Base-by-base conservation (phyloP, 2,888 invertebrate species). In the Suillia variegata region DNA sequence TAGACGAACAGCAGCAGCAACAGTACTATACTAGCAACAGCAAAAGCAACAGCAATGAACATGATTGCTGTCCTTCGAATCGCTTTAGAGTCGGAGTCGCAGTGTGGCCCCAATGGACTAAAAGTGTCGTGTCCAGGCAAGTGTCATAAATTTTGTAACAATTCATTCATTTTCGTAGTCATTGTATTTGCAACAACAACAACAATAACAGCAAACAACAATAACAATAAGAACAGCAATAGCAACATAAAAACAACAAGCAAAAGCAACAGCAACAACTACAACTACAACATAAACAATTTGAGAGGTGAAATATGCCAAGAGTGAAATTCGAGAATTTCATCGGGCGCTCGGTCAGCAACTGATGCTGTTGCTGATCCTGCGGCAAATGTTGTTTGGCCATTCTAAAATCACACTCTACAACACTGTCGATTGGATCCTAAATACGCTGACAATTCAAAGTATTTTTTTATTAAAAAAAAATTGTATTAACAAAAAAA, bases 91-190 rank as follows among this genome's bases (percentile, higher is more conserved):
- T n/a, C n/a, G n/a, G n/a, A n/a, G n/a, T n/a, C n/a, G 26, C 26
- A 26, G 26, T 10, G 10, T 6, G 38, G 6, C 38, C 38, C 38
- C n/a, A 10, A 10, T 5, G 38, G 10, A 38, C 15, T 4, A 38
- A 10, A 38, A 38, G 38, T 45, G 45, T 45, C 45, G 8, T 45
- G 45, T 45, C 45, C 45, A 17, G 20, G 45, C 45, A 45, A 45
- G 20, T 45, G 45, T 45, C 45, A 45, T 45, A 45, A 45, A 45
- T 45, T 45, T 45, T 45, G 45, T 4, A 45, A 45, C 20, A 45
- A 18, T 45, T 45, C 45, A 45, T 45, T 45, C 45, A 45, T 45
- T 45, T 20, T 5, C 45, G 20, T 45, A 18, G 45, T 8, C 45
- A 45, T 45, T 18, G 45, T 45, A 13, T 45, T 45, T 17, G 18